Conservation (phyloP, 2,113 vertebrate species). For the Cyprinodon brontotheroides region DNA sequence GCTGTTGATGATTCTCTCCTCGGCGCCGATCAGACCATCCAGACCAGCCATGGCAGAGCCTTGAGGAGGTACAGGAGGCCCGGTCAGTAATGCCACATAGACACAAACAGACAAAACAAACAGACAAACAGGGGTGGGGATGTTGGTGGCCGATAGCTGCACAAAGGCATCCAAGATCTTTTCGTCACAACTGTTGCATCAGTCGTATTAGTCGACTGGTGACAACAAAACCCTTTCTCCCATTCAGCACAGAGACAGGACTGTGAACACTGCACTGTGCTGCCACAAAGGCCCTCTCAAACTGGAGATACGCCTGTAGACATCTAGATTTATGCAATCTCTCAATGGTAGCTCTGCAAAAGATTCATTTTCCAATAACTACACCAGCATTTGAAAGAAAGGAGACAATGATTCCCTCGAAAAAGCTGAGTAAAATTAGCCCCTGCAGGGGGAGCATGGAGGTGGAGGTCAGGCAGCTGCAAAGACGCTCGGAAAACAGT, state of each 20-base stretch:
- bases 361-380: neutral
- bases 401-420: constrained; percentile 39
- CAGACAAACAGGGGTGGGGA: constrained; percentile 25
- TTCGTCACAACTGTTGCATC: constrained; percentile 27
- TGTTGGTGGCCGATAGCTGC: constrained; percentile 48
- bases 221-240: constrained; percentile 71
- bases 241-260: constrained; percentile 46
- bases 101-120: neutral
- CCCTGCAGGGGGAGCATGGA: constrained; percentile 3
- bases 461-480: constrained; percentile 1
- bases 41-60: constrained; percentile 90
- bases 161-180: constrained; percentile 41
- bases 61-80: constrained; percentile 64
- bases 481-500: constrained; percentile 14
- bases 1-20: constrained; percentile 94
- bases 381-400: neutral
- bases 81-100: constrained; percentile 32
- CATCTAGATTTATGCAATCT: neutral
- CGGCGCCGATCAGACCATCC: constrained; percentile 89
- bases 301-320: constrained; percentile 25
- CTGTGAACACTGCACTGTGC: constrained; percentile 37
- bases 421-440: constrained; percentile 16
- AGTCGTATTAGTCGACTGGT: constrained; percentile 33
- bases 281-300: constrained; percentile 40
- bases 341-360: neutral